Evolutionary conservation across 2,888 invertebrate genomes (phyloP), one percentile per base, ranked within the genome.

Genomic region (Caradrina kadenii): DNA sequence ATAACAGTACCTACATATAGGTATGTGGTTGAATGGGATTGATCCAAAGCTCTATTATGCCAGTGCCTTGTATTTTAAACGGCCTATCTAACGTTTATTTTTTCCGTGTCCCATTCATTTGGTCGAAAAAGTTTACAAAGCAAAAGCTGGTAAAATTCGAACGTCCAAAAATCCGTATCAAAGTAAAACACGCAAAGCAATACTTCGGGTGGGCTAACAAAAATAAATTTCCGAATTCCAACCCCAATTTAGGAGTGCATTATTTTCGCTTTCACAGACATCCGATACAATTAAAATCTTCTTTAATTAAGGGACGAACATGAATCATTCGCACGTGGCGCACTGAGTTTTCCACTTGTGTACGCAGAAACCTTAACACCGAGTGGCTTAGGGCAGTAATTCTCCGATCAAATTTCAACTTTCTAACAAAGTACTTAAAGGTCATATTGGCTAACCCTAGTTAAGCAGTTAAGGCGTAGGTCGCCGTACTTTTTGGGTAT

Each of bases 231-330:
- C 90, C 91, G 85, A 90, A 90, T 87, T 88, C 93, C 91, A 89
- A 92, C 94, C 95, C 95, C 94, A 95, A 95, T 95, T 95, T 95
- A 94, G 94, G 93, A 95, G 91, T 95, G 94, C 95, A 96, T 96
- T 96, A 96, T 96, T 95, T 96, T 96, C 94, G 93, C 94, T 95
- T 96, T 94, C 94, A 93, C 94, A 94, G 95, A 94, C 96, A 95
- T 95, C 95, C 95, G 94, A 96, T 96, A 96, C 96, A 96, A 96
- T 96, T 96, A 96, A 96, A 96, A 96, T 96, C 96, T 96, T 96
- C 96, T 96, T 96, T 96, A 96, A 96, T 96, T 96, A 96, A 96
- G 96, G 96, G 93, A 93, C 92, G 91, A 89, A 92, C 87, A 94
- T 96, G 93, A 95, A 96, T 96, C 96, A 96, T 96, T 96, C 93